These are phyloP conservation scores for Odontocolon sp. DNA, from an alignment of 2,888 invertebrate species.

Conservation along the genomic window DNA sequence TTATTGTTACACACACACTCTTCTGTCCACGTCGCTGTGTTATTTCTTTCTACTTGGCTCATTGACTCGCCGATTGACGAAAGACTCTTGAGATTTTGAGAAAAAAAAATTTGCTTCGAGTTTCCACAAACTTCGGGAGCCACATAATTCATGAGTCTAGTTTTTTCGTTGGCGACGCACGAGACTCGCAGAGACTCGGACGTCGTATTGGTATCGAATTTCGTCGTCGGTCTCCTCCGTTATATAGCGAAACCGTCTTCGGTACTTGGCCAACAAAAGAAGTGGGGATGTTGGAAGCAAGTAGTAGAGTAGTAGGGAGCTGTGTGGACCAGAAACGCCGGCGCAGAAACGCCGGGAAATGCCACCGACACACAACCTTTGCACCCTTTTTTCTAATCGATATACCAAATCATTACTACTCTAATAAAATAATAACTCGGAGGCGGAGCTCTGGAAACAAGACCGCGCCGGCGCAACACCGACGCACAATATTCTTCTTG, in stretches of 20 bases:
- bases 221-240: slow-evolving; percentile 16
- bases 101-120: slow-evolving; percentile 7
- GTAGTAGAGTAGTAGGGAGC: too few relatives aligned
- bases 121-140: slow-evolving; percentile 54
- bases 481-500: background rate
- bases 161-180: slow-evolving; percentile 56
- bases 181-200: slow-evolving; percentile 27
- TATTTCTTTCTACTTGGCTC: background rate
- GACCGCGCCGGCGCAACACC: slow-evolving; percentile 15
- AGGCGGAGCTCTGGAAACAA: slow-evolving; percentile 47
- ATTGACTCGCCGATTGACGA: slow-evolving; percentile 4
- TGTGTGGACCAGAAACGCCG: too few relatives aligned
- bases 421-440: slow-evolving; percentile 33
- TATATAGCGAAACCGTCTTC: too few relatives aligned
- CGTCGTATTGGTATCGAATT: slow-evolving; percentile 63
- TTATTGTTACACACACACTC: slow-evolving; percentile 63
- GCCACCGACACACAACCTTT: too few relatives aligned
- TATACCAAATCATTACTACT: too few relatives aligned
- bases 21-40: background rate
- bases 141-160: slow-evolving; percentile 64
- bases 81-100: background rate
- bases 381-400: too few relatives aligned
- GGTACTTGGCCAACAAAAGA: too few relatives aligned
- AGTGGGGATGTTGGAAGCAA: too few relatives aligned
- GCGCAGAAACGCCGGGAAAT: background rate